Evolutionary conservation across 1,140 invertebrate species (phyloP), one percentile per base, ranked within the genome.

Genomic region (Ceratoteleas bidentatus): DNA sequence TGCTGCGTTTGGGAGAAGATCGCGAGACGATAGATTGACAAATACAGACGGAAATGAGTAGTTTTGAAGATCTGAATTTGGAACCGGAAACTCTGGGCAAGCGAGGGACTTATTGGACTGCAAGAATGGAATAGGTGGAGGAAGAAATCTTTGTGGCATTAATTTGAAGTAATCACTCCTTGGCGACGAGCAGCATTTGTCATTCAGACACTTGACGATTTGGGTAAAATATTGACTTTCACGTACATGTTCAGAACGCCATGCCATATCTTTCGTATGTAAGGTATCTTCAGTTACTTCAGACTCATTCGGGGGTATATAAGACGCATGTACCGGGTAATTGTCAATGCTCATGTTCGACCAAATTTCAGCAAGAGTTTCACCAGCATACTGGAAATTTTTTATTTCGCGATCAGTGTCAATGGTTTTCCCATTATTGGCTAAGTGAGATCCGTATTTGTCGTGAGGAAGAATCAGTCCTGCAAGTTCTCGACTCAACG

Each of bases 391-490:
- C 47, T 80, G 33, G 65, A 88, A 89, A 54, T 54, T 54, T 54
- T n/a, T n/a, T n/a, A 33, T 32, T 54, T 54, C 32, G 3, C 4
- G 52, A 54, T 0, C 6, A 11, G 14, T 34, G 11, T 54, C 32
- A 54, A 54, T 34, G 3, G 52, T 54, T 54, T 54, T 54, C 4
- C 32, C 52, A 0, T 54, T 33, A 7, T n/a, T 10, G n/a, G 33
- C 52, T 34, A 54, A 54, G 34, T 54, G 52, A n/a, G 24, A 11
- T 13, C 52, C 52, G n/a, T 33, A 54, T n/a, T 54, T 24, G 34
- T 88, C 79, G 73, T 86, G 66, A 2, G 73, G 78, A 32, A 88
- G 53, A 72, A 89, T 83, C 16, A 88, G 9, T 14, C 85, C 86
- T 38, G 85, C 47, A 50, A 88, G 68, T 64, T 85, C 77, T 11